Evolutionary conservation across 2,113 vertebrate genomes (phyloP).

Genomic region (Cricetomys ansorgei): DNA sequence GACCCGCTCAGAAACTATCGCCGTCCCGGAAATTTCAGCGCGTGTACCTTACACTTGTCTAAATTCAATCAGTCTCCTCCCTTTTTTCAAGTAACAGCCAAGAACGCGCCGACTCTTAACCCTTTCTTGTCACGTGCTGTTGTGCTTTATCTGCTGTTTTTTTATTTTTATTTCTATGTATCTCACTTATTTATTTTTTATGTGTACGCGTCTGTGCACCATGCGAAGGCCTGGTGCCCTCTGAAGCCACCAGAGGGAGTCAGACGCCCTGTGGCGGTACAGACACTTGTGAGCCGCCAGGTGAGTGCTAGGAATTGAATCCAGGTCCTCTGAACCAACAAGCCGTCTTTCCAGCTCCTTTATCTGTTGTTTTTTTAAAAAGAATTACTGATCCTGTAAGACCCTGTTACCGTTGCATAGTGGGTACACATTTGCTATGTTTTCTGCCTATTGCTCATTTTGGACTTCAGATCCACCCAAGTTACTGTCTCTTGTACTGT

Average conservation of each 20-base stretch:
- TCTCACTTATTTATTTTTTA: not conserved
- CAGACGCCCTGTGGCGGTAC: not conserved
- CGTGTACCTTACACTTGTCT: not conserved
- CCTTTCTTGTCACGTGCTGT: not conserved
- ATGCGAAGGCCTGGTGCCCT: not conserved
- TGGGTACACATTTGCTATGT: not conserved
- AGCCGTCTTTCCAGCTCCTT: not conserved
- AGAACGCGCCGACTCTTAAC: not conserved
- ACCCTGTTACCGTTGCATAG: not conserved
- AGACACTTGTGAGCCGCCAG: not conserved
- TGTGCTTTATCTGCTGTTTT: not conserved
- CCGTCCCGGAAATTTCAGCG: not conserved
- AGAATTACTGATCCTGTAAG: not conserved
- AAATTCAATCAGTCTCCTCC: not conserved
- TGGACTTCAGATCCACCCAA: not conserved
- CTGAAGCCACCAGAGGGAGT: not conserved
- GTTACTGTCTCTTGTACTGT: not conserved
- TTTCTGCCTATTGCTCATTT: not conserved
- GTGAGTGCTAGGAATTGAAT: not conserved
- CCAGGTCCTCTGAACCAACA: not conserved
- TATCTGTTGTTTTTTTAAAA: not conserved
- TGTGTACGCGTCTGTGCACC: not conserved
- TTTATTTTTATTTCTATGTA: not conserved
- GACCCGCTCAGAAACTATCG: too few species aligned
- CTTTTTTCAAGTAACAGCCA: not conserved